Percentiles rank a stretch among this genome's conserved stretches.
Evolutionary conservation across 2,113 vertebrate genomes (phyloP).

Genomic region (Petroica traversi): DNA sequence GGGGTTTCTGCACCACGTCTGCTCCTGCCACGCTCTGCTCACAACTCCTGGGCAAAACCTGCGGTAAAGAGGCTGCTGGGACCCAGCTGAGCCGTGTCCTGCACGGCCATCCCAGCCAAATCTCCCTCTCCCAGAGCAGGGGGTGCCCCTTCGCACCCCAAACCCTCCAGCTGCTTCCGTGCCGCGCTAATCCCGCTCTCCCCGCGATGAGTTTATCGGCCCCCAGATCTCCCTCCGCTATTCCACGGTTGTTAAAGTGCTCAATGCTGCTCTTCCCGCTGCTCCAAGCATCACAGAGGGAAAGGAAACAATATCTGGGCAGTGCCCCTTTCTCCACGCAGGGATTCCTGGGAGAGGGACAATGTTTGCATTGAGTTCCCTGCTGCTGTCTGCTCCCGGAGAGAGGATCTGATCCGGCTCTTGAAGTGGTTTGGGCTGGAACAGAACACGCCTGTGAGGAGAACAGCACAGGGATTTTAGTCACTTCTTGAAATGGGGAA

Average conservation of each 20-base stretch:
- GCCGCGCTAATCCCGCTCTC: accelerated
- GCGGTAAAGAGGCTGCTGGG: accelerated
- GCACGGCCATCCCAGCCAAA: not conserved
- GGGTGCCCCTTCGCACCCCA: not conserved
- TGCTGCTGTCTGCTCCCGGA: not conserved
- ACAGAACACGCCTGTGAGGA: slow-evolving; percentile 51
- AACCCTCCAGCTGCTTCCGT: not conserved
- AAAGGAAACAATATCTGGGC: not conserved
- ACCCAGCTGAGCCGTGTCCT: not conserved
- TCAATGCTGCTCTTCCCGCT: not conserved
- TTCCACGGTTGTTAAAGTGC: not conserved
- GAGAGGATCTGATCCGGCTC: not conserved
- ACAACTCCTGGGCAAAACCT: not conserved
- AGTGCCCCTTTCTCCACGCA: not conserved
- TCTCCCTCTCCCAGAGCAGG: not conserved
- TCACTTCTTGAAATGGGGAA: slow-evolving; percentile 63
- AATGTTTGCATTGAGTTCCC: slow-evolving; percentile 18
- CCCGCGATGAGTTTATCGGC: not conserved
- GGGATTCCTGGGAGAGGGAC: not conserved
- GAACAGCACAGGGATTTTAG: slow-evolving; percentile 61
- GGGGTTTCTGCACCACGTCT: accelerated
- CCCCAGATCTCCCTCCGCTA: not conserved
- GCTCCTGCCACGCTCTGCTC: not conserved
- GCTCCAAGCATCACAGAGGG: not conserved
- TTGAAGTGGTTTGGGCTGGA: slow-evolving; percentile 62